phyloP scores from a whole-genome alignment of 2,888 invertebrate species.

The Eremobia ochroleuca region DNA sequence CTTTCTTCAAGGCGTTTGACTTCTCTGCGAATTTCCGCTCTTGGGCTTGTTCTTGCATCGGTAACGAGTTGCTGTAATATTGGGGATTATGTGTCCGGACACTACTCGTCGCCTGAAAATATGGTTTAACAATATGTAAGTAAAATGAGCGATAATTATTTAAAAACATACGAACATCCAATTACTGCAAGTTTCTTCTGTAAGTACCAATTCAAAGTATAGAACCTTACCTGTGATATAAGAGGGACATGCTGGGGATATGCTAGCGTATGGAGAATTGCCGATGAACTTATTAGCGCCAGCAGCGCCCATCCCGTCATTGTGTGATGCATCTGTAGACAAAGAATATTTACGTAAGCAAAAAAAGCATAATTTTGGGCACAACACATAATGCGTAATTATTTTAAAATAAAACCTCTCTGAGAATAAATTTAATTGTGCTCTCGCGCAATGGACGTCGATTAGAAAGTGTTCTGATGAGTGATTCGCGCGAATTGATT shows the following conservation, averaged over 20 bases:
- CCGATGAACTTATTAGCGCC: conserved; percentile 93
- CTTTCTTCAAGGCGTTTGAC: conserved; percentile 97
- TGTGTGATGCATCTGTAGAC: conserved; percentile 91
- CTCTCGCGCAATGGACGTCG: conserved; percentile 81
- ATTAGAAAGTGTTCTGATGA: conserved; percentile 90
- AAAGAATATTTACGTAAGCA: conserved; percentile 71
- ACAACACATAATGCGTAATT: conserved; percentile 9
- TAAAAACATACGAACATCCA: neutral
- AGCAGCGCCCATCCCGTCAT: conserved; percentile 93
- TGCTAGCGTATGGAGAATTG: conserved; percentile 93
- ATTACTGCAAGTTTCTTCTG: neutral
- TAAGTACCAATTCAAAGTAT: conserved; percentile 12
- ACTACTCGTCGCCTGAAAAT: conserved; percentile 86
- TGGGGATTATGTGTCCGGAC: conserved; percentile 87
- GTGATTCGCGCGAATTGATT: conserved; percentile 88
- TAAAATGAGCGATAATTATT: neutral
- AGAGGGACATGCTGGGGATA: conserved; percentile 91
- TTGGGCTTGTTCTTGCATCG: conserved; percentile 84
- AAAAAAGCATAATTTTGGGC: conserved; percentile 7
- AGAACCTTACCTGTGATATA: conserved; percentile 83
- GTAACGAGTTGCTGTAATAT: conserved; percentile 88
- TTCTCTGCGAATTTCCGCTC: conserved; percentile 97
- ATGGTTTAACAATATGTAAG: neutral
- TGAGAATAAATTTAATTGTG: conserved; percentile 78
- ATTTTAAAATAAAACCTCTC: conserved; percentile 39